A percentile compares a stretch with the other conserved stretches of the same genome.
These are phyloP conservation scores for Plecotus auritus DNA, from an alignment of 2,113 vertebrate genomes.

Conservation along the genomic window DNA sequence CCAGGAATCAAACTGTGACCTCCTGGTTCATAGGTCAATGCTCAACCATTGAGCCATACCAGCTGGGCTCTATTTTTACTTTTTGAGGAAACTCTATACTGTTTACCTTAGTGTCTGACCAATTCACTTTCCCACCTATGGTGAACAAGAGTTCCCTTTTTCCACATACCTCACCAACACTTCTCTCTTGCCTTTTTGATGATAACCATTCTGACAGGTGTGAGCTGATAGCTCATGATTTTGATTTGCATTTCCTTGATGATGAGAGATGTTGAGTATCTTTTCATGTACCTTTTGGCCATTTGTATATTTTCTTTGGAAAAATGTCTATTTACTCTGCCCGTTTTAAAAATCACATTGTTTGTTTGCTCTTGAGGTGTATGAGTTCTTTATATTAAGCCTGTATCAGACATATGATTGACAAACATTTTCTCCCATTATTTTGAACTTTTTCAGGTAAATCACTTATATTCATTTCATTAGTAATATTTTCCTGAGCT, in stretches of 20 bases:
- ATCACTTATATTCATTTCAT: background rate
- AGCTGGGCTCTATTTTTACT: no score
- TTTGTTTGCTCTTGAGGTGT: no score
- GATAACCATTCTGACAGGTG: background rate
- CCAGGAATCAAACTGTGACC: no score
- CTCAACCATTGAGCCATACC: no score
- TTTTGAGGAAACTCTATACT: background rate
- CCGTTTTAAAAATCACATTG: no score
- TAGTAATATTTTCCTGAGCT: background rate
- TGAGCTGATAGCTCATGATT: background rate
- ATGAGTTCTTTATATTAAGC: no score
- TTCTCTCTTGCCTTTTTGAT: background rate
- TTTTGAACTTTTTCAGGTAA: background rate
- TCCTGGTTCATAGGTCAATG: no score
- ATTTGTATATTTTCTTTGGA: background rate
- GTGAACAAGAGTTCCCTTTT: background rate
- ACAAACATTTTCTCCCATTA: background rate
- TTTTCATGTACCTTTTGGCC: background rate
- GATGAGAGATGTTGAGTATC: background rate
- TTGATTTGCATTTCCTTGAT: background rate
- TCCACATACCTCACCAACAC: background rate
- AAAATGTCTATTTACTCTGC: no score
- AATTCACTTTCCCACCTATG: background rate
- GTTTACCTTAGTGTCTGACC: background rate
- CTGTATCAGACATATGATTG: no score